Evolutionary conservation across 2,888 invertebrate species (phyloP).

Genomic region (Parasteatoda lunata): DNA sequence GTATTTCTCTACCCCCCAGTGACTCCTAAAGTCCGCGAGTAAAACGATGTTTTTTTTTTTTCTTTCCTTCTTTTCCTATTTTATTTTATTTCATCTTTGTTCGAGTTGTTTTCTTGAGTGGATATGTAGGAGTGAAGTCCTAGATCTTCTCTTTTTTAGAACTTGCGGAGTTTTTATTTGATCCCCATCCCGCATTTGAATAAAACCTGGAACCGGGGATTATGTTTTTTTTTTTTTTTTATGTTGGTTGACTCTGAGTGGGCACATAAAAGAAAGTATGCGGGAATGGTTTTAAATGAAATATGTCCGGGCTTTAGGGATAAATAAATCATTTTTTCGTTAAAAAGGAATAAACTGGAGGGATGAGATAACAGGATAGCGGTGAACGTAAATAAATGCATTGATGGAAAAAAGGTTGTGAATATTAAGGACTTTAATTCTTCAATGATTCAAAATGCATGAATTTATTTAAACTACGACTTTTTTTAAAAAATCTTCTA

Average conservation of each 20-base stretch:
- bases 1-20: slow-evolving; percentile 16
- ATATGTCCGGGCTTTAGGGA: not conserved
- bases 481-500: too few relatives aligned
- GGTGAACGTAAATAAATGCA: too few relatives aligned
- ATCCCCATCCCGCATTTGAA: slow-evolving; percentile 16
- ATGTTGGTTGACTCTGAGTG: not conserved
- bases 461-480: too few relatives aligned
- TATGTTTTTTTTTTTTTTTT: not conserved
- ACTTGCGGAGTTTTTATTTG: slow-evolving; percentile 12
- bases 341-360: too few relatives aligned
- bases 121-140: slow-evolving; percentile 22
- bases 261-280: not conserved
- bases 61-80: not conserved
- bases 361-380: too few relatives aligned
- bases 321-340: too few relatives aligned
- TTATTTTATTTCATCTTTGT: not conserved
- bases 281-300: not conserved
- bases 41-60: not conserved
- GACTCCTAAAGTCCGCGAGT: slow-evolving; percentile 12
- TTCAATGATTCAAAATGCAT: too few relatives aligned
- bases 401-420: too few relatives aligned
- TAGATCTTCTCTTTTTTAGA: not conserved
- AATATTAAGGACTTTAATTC: too few relatives aligned
- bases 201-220: not conserved
- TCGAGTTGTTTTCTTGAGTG: slow-evolving; percentile 21